Base-by-base conservation (phyloP, 2,113 vertebrate genomes). In the Zootoca vivipara region DNA sequence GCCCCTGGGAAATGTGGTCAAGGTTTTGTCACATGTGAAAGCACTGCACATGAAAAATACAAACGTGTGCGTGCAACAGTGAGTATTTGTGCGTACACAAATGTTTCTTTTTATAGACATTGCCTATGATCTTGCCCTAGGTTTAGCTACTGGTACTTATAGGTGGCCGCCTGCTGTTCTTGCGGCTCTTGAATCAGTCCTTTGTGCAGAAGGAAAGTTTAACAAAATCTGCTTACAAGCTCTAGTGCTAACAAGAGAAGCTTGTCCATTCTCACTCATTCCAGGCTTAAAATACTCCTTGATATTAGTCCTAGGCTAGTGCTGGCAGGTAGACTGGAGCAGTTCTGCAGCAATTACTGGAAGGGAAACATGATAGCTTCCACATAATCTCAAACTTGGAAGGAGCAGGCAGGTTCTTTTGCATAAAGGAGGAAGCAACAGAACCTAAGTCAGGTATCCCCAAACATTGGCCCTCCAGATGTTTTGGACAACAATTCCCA, bases 1-100 rank as follows among this genome's bases (percentile, higher is more conserved):
- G 5, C 20, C 56, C 56, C 22, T 73, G 42, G 5, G 12, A 35
- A 84, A 84, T 72, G 20, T 72, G 30, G 46, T 5, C n/a, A 30
- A 30, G 3, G 30, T 85, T 65, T 42, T 30, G 74, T 38, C 52
- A 75, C 26, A 9, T 26, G n/a, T 58, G 33, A 38, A 73, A 26
- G 33, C 7, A 38, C 16, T 69, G 12, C 42, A n/a, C 30, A 73
- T 58, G 24, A 52, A 10, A 72, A 9, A 83, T 73, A 35, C 7
- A 20, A 9, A 22, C 3, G 2, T 15, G 8, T 78, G 22, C 1
- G 3, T 40, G 18, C 4, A 10, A 1, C 15, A 24, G 2, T 22
- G 4, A 15, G 38, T 42, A 38, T 28, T 10, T 24, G n/a, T 28
- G 5, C 35, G 22, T 3, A 3, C 52, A 80, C n/a, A 28, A 79